Evolutionary conservation across 1,140 invertebrate genomes (phyloP), one percentile per base, ranked within the genome.

Genomic region (Procambarus clarkii): DNA sequence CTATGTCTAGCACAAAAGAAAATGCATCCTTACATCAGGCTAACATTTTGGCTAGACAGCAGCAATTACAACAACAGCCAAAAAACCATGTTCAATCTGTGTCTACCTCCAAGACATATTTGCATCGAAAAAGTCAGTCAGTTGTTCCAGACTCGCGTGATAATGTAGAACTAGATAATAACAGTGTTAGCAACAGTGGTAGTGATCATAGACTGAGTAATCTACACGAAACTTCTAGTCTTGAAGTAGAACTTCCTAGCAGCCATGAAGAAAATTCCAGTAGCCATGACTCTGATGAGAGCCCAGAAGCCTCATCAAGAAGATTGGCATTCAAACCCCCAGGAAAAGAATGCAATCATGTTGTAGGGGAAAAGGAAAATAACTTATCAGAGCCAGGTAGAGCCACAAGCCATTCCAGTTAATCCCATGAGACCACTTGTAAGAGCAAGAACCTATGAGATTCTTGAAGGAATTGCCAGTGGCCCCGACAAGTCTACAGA

Each of bases 191-290:
- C 74, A 88, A 86, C 58, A 89, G 82, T 86, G 86, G 78, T 13
- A 86, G 82, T 89, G 92, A 92, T n/a, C 64, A 86, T 69, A 78
- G 87, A 34, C 77, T 89, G 15, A 89, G 76, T 82, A 77, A 88
- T 46, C 82, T 92, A n/a, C 87, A 92, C 64, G 87, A 92, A 82
- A 92, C 92, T 34, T 92, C 92, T 54, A 92, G 92, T 45, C 78
- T 92, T 34, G 92, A 92, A 77, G 92, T 92, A 69, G 92, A 92
- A 58, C 69, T 92, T 71, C 87, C 92, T 7, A 92, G 92, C 64
- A 92, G 92, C 48, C 92, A 92, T 86, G 92, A 89, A 24, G 92
- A 90, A 46, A 88, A 92, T 64, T 92, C 92, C 4, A 86, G 81
- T 81, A 90, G 92, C 69, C 92, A 88, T 76, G 92, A 90, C 74